Evolutionary conservation across 92 coral and sea anemone genomes (phyloP), one percentile per base, ranked within the genome.

Genomic region (Porites cylindrica): DNA sequence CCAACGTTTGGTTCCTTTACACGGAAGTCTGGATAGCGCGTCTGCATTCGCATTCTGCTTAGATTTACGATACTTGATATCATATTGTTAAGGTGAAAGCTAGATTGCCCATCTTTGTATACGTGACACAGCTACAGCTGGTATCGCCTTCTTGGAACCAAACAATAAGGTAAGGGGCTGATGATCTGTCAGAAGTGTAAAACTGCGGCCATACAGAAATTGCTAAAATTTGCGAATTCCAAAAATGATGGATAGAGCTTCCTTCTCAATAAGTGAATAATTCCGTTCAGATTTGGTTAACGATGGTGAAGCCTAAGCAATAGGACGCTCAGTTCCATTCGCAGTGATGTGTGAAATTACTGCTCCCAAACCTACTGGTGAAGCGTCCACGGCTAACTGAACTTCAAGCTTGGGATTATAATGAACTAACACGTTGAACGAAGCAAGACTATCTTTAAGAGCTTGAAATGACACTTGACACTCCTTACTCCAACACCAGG

Each of bases 271-370:
- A 71, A 64, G 51, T 47, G 84, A 81, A 32, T 87, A 80, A 56
- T 82, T 65, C 9, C 17, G 20, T 60, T 90, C 90, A 17, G 87
- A 72, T 69, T 66, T 66, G 12, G 88, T 56, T 29, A 86, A 69
- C 18, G 94, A 81, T 7, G 85, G 66, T 1, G 94, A 91, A 14
- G 90, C 93, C 23, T 74, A 86, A 47, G 90, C 90, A 3, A 90
- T 70, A 1, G 91, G 85, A 70, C 79, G 65, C 71, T 91, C 88
- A 52, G 82, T 90, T 87, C 86, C 23, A 21, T 21, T 21, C 23
- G 23, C 23, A 21, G 23, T 21, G 23, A 21, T 21, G 23, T 21
- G 23, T 21, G 23, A 21, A 21, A 21, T 21, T 21, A 21, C 23
- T 21, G 23, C 23, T 21, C 23, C 23, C 23, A 74, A 54, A 19